These are phyloP conservation scores for Cenopis cana DNA, from an alignment of 2,888 invertebrate genomes.

Conservation along the genomic window DNA sequence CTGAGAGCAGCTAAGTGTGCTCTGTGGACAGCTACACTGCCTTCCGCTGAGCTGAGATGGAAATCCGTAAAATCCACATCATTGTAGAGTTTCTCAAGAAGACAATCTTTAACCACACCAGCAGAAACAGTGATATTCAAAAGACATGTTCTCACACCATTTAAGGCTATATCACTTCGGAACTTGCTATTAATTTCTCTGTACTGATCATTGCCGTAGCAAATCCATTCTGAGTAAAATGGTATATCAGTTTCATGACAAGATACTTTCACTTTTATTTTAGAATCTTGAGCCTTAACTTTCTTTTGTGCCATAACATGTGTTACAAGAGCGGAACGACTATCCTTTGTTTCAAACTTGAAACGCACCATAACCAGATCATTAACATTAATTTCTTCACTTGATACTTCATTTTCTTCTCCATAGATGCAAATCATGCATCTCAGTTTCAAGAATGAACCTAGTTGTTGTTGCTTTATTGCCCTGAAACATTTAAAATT, in stretches of 20 bases:
- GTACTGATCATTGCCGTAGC: neutral
- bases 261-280: neutral
- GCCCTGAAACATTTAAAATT: neutral
- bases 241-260: constrained; percentile 7
- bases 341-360: constrained; percentile 2
- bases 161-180: neutral
- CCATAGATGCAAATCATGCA: constrained; percentile 2
- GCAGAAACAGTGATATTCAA: constrained; percentile 8
- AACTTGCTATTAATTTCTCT: neutral
- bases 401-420: constrained; percentile 10
- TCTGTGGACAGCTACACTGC: constrained; percentile 60
- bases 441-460: constrained; percentile 12
- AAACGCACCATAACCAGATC: neutral
- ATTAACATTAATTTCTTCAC: constrained; percentile 5
- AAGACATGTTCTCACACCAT: constrained; percentile 7
- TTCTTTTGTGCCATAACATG: neutral
- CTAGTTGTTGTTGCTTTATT: constrained; percentile 11
- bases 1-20: constrained; percentile 63
- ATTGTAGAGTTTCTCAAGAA: constrained; percentile 45
- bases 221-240: constrained; percentile 8
- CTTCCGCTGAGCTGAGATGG: constrained; percentile 61
- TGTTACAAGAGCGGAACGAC: neutral
- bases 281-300: neutral
- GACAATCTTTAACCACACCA: neutral
- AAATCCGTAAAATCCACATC: constrained; percentile 66